Conservation (phyloP, 2,113 vertebrate species). For the Fulica atra region DNA sequence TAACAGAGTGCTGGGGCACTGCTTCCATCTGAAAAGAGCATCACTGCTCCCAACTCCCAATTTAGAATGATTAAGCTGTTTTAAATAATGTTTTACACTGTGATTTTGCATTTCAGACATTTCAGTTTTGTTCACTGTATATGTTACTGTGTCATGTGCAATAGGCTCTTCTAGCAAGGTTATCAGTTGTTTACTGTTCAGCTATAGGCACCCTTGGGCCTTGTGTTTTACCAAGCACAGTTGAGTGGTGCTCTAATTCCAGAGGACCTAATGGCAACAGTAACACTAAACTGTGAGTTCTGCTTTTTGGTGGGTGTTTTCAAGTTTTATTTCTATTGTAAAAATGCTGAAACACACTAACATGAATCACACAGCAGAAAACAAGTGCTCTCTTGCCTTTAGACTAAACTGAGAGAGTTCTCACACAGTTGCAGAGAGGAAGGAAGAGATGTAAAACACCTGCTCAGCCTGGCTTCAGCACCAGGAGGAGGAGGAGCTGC, state of each 20-base stretch:
- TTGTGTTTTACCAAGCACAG: background rate
- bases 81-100: background rate
- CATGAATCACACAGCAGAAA: background rate
- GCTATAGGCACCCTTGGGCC: background rate
- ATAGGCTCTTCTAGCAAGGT: background rate
- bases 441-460: background rate
- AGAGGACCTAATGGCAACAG: background rate
- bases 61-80: background rate
- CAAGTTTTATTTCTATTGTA: background rate
- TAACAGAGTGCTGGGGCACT: background rate
- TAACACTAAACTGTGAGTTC: background rate
- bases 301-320: background rate
- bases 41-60: background rate
- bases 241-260: background rate
- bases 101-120: background rate
- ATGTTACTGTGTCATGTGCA: background rate
- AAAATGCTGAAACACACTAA: background rate
- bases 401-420: background rate
- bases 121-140: background rate
- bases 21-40: background rate
- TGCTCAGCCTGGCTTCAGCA: background rate
- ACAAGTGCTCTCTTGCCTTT: background rate
- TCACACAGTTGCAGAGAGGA: background rate
- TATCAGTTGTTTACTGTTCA: background rate
- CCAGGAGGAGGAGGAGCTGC: background rate